Evolutionary conservation across 2,888 invertebrate species (phyloP), one percentile per base, ranked within the genome.

Genomic region (Julus scanicus): DNA sequence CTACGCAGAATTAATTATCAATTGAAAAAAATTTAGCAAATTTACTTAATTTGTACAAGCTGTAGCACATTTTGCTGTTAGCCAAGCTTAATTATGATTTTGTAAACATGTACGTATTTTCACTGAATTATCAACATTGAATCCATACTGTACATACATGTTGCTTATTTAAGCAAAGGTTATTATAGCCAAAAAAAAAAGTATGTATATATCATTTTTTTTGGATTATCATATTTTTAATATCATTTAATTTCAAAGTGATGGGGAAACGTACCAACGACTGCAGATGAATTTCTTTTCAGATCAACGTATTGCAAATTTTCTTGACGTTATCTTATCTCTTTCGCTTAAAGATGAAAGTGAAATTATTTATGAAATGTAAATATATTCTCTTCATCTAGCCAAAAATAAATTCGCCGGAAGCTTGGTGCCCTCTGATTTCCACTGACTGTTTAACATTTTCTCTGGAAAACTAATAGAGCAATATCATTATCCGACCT

Each of bases 271-370:
- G n/a, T 20, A 2, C 63, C n/a, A n/a, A n/a, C 63, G 8, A n/a
- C 63, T n/a, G 29, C 29, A 17, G 57, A 63, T 63, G 63, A 63
- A n/a, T 63, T 63, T 63, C 63, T 63, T 8, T 63, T 63, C 20
- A 17, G 63, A 63, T 63, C 20, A 63, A 63, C 63, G 20, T 63
- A 20, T 63, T 20, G 63, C 20, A 63, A n/a, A n/a, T n/a, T 63
- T 63, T 63, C 63, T 63, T 63, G 63, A 63, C 63, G 63, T 63
- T 63, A 63, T 63, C 63, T 63, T 63, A 63, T 63, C 63, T 63
- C 63, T 3, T 63, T 63, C 20, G 6, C 63, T 63, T 63, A 63
- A 57, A 63, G 63, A 63, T 63, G 63, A 63, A 63, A 63, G 63
- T 63, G 63, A 63, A 63, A 63, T 63, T 63, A 63, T 63, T 63